These are phyloP conservation scores for Lapara coniferarum DNA, from an alignment of 2,888 invertebrate species.

Conservation along the genomic window DNA sequence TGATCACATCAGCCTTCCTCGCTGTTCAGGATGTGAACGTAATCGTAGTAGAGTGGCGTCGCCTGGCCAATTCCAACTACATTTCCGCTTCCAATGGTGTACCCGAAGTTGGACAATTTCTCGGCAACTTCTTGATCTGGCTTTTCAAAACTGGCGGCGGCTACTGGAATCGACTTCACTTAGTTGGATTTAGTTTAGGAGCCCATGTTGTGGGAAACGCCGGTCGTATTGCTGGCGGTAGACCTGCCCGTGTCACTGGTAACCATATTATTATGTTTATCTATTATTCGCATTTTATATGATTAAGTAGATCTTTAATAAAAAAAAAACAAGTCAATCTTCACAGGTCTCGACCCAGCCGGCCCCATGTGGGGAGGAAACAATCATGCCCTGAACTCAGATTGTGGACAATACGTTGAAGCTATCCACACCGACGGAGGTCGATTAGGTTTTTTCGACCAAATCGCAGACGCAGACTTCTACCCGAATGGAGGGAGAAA, in stretches of 20 bases:
- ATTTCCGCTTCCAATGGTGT: constrained; percentile 35
- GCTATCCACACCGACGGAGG: constrained; percentile 70
- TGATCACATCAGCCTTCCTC: constrained; percentile 50
- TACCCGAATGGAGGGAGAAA: constrained; percentile 71
- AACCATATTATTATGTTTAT: neutral
- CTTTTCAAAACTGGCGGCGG: constrained; percentile 51
- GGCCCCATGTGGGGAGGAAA: constrained; percentile 63
- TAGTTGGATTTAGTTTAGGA: constrained; percentile 64
- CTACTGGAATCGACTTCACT: constrained; percentile 54
- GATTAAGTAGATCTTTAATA: neutral
- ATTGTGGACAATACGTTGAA: constrained; percentile 63
- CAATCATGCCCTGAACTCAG: constrained; percentile 51
- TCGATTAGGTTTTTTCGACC: constrained; percentile 60
- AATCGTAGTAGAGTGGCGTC: constrained; percentile 58
- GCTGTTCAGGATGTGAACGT: constrained; percentile 50
- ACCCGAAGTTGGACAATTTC: constrained; percentile 39
- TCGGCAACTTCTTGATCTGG: constrained; percentile 54
- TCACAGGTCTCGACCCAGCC: constrained; percentile 68
- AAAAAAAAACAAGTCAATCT: neutral
- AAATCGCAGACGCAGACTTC: constrained; percentile 63
- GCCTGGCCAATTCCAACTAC: constrained; percentile 38
- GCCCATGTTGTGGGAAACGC: constrained; percentile 62
- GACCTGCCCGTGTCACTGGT: constrained; percentile 29
- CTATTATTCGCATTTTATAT: no score
- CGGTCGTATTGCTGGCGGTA: constrained; percentile 47